Evolutionary conservation across 2,888 invertebrate genomes (phyloP).

Genomic region (Ctena decussata): DNA sequence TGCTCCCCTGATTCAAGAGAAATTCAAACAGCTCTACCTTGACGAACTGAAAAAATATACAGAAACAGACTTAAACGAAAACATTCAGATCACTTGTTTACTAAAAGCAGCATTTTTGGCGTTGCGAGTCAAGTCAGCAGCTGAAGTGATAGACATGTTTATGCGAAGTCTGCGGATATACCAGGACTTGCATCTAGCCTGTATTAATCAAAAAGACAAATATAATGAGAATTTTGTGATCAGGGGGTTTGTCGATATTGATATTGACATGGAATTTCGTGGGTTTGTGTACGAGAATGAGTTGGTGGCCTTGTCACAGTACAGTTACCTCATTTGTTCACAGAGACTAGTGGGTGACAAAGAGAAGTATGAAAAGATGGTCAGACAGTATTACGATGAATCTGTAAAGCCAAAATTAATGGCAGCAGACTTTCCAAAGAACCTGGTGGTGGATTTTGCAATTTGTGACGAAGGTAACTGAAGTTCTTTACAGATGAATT

Average conservation of each 20-base stretch:
- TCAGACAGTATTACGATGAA: constrained; percentile 66
- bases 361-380: constrained; percentile 54
- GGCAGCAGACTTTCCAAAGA: constrained; percentile 58
- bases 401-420: constrained; percentile 68
- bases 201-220: constrained; percentile 69
- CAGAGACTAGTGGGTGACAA: constrained; percentile 63
- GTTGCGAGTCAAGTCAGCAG: constrained; percentile 68
- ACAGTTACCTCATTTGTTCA: constrained; percentile 80
- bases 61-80: constrained; percentile 66
- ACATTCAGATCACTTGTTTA: constrained; percentile 75
- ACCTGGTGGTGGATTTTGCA: constrained; percentile 81
- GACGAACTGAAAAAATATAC: constrained; percentile 53
- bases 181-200: constrained; percentile 79
- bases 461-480: constrained; percentile 73
- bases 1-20: constrained; percentile 73
- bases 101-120: constrained; percentile 76
- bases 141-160: constrained; percentile 77
- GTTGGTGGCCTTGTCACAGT: constrained; percentile 77
- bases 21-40: constrained; percentile 72
- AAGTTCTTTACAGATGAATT: too few species aligned
- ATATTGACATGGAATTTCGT: constrained; percentile 82
- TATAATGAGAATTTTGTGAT: constrained; percentile 80
- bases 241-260: constrained; percentile 76
- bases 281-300: constrained; percentile 75
- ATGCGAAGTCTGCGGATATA: constrained; percentile 79